Evolutionary conservation across 2,888 invertebrate species (phyloP).

Genomic region (Drosophila prostipennis): DNA sequence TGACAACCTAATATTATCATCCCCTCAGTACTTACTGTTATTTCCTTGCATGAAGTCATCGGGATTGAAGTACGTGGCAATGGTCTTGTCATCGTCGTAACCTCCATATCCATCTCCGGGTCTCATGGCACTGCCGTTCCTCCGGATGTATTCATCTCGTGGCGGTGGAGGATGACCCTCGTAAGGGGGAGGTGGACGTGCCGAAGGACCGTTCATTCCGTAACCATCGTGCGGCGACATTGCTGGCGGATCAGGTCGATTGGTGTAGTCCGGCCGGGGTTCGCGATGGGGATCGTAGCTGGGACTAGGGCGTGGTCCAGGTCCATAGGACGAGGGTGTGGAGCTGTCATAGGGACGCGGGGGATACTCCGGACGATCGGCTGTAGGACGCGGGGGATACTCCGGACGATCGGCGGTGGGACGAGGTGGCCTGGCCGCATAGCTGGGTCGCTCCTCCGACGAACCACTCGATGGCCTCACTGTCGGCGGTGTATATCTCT

Average conservation of each 20-base stretch:
- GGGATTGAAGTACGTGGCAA: conserved; percentile 84
- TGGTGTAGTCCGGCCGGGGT: conserved; percentile 75
- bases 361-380: conserved; percentile 61
- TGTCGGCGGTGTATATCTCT: conserved; percentile 77
- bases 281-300: conserved; percentile 56
- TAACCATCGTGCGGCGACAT: conserved; percentile 46
- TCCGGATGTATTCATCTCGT: conserved; percentile 60
- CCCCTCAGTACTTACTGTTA: conserved; percentile 71
- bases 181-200: conserved; percentile 46
- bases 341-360: conserved; percentile 63
- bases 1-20: too few species aligned
- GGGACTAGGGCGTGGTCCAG: conserved; percentile 46
- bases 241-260: conserved; percentile 79
- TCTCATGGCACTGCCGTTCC: conserved; percentile 60
- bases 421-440: conserved; percentile 56
- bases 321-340: conserved; percentile 53
- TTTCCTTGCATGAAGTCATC: conserved; percentile 81
- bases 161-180: conserved; percentile 29
- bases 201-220: conserved; percentile 50
- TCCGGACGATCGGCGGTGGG: conserved; percentile 49
- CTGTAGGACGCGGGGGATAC: conserved; percentile 41
- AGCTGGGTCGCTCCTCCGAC: conserved; percentile 61
- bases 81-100: conserved; percentile 81
- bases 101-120: conserved; percentile 67
- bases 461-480: conserved; percentile 63